phyloP scores from a whole-genome alignment of 1,140 invertebrate species.

The Zaprionus capensis region DNA sequence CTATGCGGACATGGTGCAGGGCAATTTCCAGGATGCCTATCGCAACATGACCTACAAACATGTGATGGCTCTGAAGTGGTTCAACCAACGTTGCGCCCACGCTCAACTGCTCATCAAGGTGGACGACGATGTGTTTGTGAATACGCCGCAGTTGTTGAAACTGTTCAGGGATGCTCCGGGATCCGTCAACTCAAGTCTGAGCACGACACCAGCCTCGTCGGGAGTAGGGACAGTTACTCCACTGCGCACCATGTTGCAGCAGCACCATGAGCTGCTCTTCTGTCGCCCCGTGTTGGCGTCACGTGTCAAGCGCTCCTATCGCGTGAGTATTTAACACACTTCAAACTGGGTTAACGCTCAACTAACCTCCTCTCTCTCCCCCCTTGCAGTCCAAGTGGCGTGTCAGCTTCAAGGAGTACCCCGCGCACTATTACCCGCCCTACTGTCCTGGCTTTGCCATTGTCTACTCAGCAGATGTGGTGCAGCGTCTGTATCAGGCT shows the following conservation, averaged over 20 bases:
- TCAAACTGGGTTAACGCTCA: not conserved
- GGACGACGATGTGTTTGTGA: slow-evolving; percentile 92
- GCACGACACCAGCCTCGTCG: not conserved
- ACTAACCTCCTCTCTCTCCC: not conserved
- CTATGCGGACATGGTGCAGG: slow-evolving; percentile 91
- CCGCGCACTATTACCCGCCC: slow-evolving; percentile 87
- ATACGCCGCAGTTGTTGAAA: slow-evolving; percentile 87
- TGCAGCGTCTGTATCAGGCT: slow-evolving; percentile 87
- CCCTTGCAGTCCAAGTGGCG: slow-evolving; percentile 89
- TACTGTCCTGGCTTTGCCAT: slow-evolving; percentile 92
- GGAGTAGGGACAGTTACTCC: not conserved
- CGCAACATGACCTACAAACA: slow-evolving; percentile 95
- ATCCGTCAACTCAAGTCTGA: not conserved
- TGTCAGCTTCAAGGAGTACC: slow-evolving; percentile 89
- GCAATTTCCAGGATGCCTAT: slow-evolving; percentile 91
- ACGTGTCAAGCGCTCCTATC: slow-evolving; percentile 86
- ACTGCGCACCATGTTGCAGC: slow-evolving; percentile 44
- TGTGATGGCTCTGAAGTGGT: slow-evolving; percentile 93
- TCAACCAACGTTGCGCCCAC: slow-evolving; percentile 88
- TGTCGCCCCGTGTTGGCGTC: slow-evolving; percentile 85
- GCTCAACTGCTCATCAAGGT: slow-evolving; percentile 91
- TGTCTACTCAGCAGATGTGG: slow-evolving; percentile 89
- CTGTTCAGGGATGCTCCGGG: slow-evolving; percentile 85
- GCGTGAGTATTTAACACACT: slow-evolving; percentile 65
- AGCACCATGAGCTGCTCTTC: slow-evolving; percentile 85